Percentiles rank a stretch among this genome's conserved stretches.
These are phyloP conservation scores for Conus ventricosus DNA, from an alignment of 1,140 invertebrate species.

Conservation along the genomic window DNA sequence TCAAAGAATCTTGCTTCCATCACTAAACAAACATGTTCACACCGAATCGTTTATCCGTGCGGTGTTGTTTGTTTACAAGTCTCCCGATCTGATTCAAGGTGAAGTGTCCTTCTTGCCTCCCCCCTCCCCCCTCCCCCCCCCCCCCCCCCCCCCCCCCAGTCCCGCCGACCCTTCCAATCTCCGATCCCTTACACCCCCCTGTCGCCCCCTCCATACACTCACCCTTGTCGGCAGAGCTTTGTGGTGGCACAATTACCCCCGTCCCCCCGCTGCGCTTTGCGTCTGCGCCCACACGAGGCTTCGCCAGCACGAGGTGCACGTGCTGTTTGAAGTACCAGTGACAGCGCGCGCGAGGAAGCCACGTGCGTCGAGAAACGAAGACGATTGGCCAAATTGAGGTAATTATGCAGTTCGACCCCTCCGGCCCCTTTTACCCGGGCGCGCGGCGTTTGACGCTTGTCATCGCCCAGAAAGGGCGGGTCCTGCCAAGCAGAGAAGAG, in stretches of 20 bases:
- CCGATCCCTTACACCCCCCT: background rate
- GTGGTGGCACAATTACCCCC: slow-evolving; percentile 41
- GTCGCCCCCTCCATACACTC: background rate
- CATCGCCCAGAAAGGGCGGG: slow-evolving; percentile 5
- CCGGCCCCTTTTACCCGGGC: slow-evolving; percentile 22
- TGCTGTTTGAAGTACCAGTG: slow-evolving; percentile 39
- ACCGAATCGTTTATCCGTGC: no score
- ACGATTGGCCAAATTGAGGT: slow-evolving; percentile 51
- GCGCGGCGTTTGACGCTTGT: slow-evolving; percentile 25
- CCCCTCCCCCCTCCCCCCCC: no score
- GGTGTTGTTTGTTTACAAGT: no score
- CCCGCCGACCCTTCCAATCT: no score
- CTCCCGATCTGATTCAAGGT: no score
- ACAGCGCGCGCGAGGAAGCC: slow-evolving; percentile 39
- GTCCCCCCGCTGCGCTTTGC: slow-evolving; percentile 32
- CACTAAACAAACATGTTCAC: no score
- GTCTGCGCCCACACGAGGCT: background rate
- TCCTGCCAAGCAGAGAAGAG: slow-evolving; percentile 6
- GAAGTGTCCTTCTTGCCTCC: no score
- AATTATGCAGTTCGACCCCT: slow-evolving; percentile 41
- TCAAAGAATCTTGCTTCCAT: no score
- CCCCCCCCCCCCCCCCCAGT: no score
- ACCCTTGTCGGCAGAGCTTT: slow-evolving; percentile 16
- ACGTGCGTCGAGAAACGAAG: slow-evolving; percentile 47
- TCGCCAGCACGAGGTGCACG: slow-evolving; percentile 21